These are phyloP conservation scores for Eupithecia tripunctaria DNA, from an alignment of 2,888 invertebrate species.

Conservation along the genomic window DNA sequence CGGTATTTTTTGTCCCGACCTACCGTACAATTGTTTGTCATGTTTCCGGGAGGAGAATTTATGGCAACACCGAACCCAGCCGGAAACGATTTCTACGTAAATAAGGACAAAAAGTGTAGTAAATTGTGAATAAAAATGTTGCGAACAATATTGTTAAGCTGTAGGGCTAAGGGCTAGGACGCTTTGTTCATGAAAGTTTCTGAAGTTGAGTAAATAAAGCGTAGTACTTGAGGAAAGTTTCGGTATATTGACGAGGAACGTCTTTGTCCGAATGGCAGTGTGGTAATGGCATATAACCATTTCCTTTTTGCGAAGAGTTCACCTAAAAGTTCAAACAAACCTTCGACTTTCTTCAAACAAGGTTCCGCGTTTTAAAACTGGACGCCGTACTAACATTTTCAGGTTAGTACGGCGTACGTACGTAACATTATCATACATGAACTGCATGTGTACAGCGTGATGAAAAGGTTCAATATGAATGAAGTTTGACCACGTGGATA, in stretches of 20 bases:
- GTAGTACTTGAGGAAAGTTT: conserved; percentile 15
- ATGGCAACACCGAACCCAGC: conserved; percentile 62
- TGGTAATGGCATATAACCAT: conserved; percentile 3
- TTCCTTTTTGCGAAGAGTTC: not conserved
- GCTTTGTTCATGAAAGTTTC: conserved; percentile 27
- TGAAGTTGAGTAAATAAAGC: conserved; percentile 25
- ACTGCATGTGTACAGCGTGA: too few relatives aligned
- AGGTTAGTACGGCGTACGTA: too few relatives aligned
- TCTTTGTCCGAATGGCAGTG: not conserved
- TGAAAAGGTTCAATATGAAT: too few relatives aligned
- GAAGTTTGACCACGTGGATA: not conserved
- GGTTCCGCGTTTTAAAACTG: not conserved
- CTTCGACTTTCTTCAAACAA: too few relatives aligned
- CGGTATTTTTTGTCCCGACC: conserved; percentile 56
- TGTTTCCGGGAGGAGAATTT: conserved; percentile 69
- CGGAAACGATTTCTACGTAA: conserved; percentile 66
- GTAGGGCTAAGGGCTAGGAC: conserved; percentile 23
- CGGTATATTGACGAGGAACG: not conserved
- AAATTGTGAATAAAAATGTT: conserved; percentile 41
- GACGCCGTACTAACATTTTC: not conserved
- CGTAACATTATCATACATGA: too few relatives aligned
- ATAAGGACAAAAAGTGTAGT: conserved; percentile 58
- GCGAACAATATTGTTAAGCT: conserved; percentile 37
- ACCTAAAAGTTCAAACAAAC: not conserved
- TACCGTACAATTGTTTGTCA: conserved; percentile 70